A percentile compares a stretch with the other conserved stretches of the same genome.
phyloP scores from a whole-genome alignment of 2,113 vertebrate species.

The Mionectes macconnelli region DNA sequence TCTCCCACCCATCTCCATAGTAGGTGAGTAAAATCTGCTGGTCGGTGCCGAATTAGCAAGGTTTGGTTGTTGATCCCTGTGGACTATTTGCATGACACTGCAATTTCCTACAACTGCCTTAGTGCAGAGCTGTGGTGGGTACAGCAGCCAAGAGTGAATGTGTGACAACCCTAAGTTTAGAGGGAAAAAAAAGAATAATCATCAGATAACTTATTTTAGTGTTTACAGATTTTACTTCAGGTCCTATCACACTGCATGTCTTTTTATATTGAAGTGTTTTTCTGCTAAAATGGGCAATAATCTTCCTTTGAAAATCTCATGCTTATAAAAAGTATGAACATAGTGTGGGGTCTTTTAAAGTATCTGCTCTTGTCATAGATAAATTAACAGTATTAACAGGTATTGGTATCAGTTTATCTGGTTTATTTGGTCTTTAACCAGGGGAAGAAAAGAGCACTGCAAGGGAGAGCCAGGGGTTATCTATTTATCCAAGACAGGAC shows the following conservation, averaged over 20 bases:
- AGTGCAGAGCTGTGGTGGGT: background rate
- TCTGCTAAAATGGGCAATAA: background rate
- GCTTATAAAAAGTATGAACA: background rate
- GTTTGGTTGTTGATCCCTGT: background rate
- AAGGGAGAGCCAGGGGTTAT: background rate
- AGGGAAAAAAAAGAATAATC: background rate
- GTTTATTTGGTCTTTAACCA: background rate
- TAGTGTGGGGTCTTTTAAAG: background rate
- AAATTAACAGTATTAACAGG: background rate
- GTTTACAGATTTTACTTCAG: background rate
- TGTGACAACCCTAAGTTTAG: background rate
- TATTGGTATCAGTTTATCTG: background rate
- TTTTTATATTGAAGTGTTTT: background rate
- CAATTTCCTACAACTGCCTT: background rate
- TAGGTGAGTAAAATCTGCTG: slow-evolving; percentile 65
- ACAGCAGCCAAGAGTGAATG: background rate
- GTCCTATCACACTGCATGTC: background rate
- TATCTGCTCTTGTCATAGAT: background rate
- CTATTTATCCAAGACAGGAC: background rate
- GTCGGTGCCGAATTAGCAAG: fast-evolving
- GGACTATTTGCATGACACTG: background rate
- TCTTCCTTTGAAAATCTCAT: background rate
- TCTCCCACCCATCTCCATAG: slow-evolving; percentile 72
- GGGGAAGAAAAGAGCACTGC: background rate
- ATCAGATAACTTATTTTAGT: background rate